Evolutionary conservation across 2,888 invertebrate species (phyloP).

Genomic region (Stramonita haemastoma): DNA sequence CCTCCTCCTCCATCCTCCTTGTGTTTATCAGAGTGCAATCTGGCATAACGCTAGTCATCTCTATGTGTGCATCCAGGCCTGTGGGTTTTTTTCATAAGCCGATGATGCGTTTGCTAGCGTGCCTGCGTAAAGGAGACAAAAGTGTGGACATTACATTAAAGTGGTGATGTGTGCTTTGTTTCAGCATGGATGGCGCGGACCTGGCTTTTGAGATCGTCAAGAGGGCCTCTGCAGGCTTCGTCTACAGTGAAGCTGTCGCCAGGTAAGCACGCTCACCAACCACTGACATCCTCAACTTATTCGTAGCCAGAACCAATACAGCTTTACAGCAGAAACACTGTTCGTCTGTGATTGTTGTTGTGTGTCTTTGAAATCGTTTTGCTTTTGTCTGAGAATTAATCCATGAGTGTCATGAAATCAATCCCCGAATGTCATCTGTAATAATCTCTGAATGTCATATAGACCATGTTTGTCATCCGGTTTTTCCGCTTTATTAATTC

Average conservation of each 20-base stretch:
- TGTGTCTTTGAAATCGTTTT: neutral
- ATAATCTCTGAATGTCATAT: too few relatives aligned
- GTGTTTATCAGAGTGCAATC: too few relatives aligned
- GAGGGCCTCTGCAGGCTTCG: slow-evolving; percentile 96
- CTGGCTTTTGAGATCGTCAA: slow-evolving; percentile 98
- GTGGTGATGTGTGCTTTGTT: slow-evolving; percentile 47
- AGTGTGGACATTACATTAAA: neutral
- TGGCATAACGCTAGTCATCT: too few relatives aligned
- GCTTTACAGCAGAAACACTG: neutral
- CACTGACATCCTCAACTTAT: neutral
- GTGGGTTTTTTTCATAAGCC: too few relatives aligned
- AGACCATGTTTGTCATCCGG: too few relatives aligned
- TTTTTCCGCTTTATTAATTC: too few relatives aligned
- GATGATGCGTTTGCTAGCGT: neutral
- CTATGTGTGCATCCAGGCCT: too few relatives aligned
- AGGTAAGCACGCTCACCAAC: slow-evolving; percentile 83
- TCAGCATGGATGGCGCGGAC: slow-evolving; percentile 90
- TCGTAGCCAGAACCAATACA: too few relatives aligned
- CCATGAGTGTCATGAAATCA: too few relatives aligned
- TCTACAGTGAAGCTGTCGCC: slow-evolving; percentile 99
- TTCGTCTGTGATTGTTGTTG: neutral
- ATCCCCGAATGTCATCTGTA: too few relatives aligned
- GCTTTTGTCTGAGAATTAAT: too few relatives aligned
- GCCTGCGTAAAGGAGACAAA: neutral
- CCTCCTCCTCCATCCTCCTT: neutral